A percentile compares a stretch with the other conserved stretches of the same genome.
Evolutionary conservation across 2,888 invertebrate species (phyloP).

Genomic region (Cosmia pyralina): DNA sequence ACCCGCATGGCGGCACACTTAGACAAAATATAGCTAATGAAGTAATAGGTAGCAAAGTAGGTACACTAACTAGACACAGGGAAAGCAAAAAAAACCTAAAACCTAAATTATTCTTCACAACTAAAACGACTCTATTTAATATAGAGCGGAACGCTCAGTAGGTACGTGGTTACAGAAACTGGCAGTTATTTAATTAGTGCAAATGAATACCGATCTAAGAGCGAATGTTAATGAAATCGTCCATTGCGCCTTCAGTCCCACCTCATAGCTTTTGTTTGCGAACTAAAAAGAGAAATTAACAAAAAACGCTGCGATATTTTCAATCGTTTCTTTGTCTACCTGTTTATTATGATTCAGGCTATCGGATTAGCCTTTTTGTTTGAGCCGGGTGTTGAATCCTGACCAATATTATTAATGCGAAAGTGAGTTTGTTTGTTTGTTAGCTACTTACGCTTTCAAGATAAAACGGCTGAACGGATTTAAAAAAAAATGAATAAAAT

Average conservation of each 20-base stretch:
- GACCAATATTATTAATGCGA: too few species aligned
- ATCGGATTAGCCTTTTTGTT: slow-evolving; percentile 53
- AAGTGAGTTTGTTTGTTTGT: too few species aligned
- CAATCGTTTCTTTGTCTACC: slow-evolving; percentile 48
- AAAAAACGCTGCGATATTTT: slow-evolving; percentile 54
- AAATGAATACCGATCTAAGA: slow-evolving; percentile 65
- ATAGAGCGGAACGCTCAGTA: slow-evolving; percentile 41
- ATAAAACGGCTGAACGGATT: too few species aligned
- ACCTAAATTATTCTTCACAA: slow-evolving; percentile 12
- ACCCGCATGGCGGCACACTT: background rate
- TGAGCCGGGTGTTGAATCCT: slow-evolving; percentile 19
- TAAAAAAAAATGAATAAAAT: too few species aligned
- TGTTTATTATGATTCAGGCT: slow-evolving; percentile 48
- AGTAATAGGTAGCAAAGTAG: background rate
- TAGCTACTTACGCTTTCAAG: too few species aligned
- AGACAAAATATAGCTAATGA: background rate
- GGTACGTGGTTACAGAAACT: slow-evolving; percentile 60
- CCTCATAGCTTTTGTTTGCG: slow-evolving; percentile 59
- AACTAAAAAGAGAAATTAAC: slow-evolving; percentile 53
- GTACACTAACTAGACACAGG: background rate
- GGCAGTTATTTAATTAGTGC: slow-evolving; percentile 68
- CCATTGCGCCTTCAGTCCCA: slow-evolving; percentile 45
- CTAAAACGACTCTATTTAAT: slow-evolving; percentile 42
- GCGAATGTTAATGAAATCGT: slow-evolving; percentile 56
- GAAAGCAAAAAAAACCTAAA: background rate